phyloP scores from a whole-genome alignment of 2,797 vertebrate genomes.

The Thripadectes ignobilis region DNA sequence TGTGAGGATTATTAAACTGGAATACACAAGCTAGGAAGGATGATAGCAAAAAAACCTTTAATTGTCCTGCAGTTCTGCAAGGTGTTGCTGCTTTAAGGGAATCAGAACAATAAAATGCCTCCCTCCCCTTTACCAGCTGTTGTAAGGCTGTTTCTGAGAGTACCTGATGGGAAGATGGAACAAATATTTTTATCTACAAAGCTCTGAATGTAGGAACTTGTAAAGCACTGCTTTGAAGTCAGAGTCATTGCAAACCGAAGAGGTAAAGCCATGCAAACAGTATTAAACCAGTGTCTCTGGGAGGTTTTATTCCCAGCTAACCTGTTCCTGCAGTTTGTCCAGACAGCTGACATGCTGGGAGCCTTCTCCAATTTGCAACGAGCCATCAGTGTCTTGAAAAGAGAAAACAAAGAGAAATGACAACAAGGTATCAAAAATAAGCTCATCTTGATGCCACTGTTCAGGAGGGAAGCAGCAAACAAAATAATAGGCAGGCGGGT shows the following conservation, averaged over 20 bases:
- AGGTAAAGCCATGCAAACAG: neutral
- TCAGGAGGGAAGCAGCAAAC: neutral
- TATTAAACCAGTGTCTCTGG: neutral
- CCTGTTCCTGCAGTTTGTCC: neutral
- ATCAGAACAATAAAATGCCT: neutral
- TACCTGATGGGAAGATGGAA: neutral
- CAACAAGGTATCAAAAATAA: neutral
- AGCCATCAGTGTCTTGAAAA: neutral
- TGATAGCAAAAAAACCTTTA: neutral
- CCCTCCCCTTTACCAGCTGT: neutral
- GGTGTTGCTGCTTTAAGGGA: neutral
- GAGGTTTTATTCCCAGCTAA: slow-evolving; percentile 11
- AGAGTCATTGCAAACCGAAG: neutral
- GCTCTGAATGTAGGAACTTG: neutral
- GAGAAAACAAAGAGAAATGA: slow-evolving; percentile 2
- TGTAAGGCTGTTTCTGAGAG: neutral
- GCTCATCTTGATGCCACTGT: neutral
- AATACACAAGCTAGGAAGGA: neutral
- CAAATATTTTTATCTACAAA: neutral
- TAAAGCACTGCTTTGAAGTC: neutral
- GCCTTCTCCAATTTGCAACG: neutral
- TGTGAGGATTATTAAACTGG: neutral
- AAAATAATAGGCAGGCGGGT: slow-evolving; percentile 6
- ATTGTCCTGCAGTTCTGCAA: neutral
- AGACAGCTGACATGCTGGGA: neutral